Evolutionary conservation across 2,888 invertebrate species (phyloP).

Genomic region (Philereme vetulata): DNA sequence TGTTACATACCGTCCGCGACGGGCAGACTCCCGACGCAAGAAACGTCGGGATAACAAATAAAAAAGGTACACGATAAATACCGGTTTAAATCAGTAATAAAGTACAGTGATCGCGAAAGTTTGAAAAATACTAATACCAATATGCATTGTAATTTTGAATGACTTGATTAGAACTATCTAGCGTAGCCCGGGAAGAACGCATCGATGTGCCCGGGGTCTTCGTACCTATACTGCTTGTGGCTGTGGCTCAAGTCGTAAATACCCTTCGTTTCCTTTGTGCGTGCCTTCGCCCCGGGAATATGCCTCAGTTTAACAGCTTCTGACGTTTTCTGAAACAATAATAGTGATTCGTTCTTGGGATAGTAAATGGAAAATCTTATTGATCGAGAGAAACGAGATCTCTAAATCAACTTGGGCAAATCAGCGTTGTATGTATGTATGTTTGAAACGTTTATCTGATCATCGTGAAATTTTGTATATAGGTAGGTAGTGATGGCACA

Average conservation of each 20-base stretch:
- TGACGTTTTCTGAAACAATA: slow-evolving; percentile 58
- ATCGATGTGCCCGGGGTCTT: slow-evolving; percentile 50
- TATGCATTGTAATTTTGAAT: slow-evolving; percentile 35
- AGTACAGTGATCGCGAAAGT: too few relatives aligned
- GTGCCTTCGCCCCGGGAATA: slow-evolving; percentile 41
- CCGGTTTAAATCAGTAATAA: too few relatives aligned
- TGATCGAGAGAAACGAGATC: too few relatives aligned
- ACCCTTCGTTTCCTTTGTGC: slow-evolving; percentile 44
- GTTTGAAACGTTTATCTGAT: too few relatives aligned
- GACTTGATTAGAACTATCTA: slow-evolving; percentile 32
- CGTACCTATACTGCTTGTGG: slow-evolving; percentile 54
- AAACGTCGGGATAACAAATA: too few relatives aligned
- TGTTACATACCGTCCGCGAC: too few relatives aligned
- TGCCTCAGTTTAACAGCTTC: slow-evolving; percentile 48
- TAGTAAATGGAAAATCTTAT: slow-evolving; percentile 16
- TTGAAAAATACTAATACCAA: slow-evolving; percentile 8
- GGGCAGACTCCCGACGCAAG: too few relatives aligned
- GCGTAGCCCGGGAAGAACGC: slow-evolving; percentile 63
- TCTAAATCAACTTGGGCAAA: too few relatives aligned
- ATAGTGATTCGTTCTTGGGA: slow-evolving; percentile 51
- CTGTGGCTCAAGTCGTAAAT: slow-evolving; percentile 47
- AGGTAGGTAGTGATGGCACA: too few relatives aligned
- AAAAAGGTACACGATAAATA: too few relatives aligned
- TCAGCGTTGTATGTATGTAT: too few relatives aligned
- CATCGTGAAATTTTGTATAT: too few relatives aligned